Evolutionary conservation across 2,113 vertebrate species (phyloP).

Genomic region (Telmatochromis brachygnathus): DNA sequence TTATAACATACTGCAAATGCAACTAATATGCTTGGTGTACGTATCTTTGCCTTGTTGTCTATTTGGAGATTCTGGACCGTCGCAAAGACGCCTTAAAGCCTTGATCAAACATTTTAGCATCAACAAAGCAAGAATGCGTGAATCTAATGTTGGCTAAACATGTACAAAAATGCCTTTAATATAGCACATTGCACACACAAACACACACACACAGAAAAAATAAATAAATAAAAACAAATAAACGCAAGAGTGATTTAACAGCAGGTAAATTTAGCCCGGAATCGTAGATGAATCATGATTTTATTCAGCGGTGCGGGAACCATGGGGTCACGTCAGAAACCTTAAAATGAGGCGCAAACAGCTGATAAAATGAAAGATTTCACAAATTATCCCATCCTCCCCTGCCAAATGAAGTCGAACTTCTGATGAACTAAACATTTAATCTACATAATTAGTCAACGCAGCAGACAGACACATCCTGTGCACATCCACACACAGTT

Average conservation of each 20-base stretch:
- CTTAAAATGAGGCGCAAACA: neutral
- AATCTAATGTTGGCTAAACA: neutral
- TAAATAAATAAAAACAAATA: neutral
- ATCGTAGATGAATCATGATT: neutral
- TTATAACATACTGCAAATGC: neutral
- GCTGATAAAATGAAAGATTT: neutral
- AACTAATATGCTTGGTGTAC: neutral
- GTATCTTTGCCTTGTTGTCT: neutral
- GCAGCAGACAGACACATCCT: neutral
- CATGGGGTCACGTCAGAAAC: neutral
- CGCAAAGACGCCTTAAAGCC: neutral
- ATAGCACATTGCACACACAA: neutral
- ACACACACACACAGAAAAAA: neutral
- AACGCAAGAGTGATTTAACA: neutral
- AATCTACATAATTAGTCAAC: slow-evolving; percentile 23
- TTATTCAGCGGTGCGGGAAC: neutral
- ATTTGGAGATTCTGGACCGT: neutral
- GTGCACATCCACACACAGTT: neutral
- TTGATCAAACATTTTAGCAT: neutral
- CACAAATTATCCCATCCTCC: neutral
- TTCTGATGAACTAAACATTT: neutral
- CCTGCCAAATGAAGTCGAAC: neutral
- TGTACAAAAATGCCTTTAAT: neutral
- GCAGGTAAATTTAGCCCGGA: neutral
- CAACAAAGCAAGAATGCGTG: neutral